phyloP scores from a whole-genome alignment of 2,797 vertebrate species.

The Botia kubotai region DNA sequence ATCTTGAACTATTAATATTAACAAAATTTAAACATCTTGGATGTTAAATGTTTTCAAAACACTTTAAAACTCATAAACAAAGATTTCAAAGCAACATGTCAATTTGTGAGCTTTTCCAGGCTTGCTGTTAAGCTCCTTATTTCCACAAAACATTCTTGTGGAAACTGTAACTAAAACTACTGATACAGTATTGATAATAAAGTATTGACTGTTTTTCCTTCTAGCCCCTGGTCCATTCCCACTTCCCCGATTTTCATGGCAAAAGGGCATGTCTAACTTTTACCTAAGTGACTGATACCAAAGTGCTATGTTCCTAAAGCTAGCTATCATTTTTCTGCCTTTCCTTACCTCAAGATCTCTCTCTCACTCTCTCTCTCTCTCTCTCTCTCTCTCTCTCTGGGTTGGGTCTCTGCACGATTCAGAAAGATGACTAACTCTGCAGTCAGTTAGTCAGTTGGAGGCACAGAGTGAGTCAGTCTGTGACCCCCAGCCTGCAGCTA shows the following conservation, averaged over 20 bases:
- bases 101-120: no score
- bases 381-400: constrained; percentile 2
- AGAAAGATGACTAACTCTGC: constrained; percentile 75
- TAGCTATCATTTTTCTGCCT: constrained; percentile 4
- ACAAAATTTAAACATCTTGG: neutral
- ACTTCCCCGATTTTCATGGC: no score
- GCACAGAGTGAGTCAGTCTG: constrained; percentile 76
- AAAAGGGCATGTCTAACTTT: neutral
- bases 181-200: no score
- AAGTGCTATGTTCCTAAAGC: neutral
- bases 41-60: neutral
- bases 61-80: neutral
- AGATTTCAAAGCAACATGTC: no score
- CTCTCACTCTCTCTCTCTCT: neutral
- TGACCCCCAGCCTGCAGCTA: constrained; percentile 58
- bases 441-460: constrained; percentile 74
- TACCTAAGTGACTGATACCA: neutral
- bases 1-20: neutral
- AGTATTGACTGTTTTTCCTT: no score
- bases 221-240: no score
- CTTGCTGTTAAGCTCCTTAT: no score
- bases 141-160: no score
- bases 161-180: no score
- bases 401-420: constrained; percentile 21
- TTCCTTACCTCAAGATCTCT: neutral